These are phyloP conservation scores for Vidua chalybeata DNA, from an alignment of 2,113 vertebrate species.

Conservation along the genomic window DNA sequence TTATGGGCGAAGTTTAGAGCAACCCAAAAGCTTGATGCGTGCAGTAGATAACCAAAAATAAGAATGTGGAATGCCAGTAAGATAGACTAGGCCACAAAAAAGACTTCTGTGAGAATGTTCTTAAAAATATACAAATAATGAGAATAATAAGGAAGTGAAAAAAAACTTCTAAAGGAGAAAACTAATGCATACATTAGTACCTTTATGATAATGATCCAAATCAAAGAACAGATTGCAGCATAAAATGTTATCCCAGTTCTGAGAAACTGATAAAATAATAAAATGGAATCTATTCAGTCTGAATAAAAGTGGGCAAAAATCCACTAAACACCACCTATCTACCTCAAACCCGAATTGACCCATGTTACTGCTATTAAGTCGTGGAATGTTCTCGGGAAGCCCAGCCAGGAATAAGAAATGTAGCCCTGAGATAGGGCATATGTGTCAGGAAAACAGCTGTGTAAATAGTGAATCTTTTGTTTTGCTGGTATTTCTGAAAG, in stretches of 20 bases:
- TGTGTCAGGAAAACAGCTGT: slow-evolving; percentile 46
- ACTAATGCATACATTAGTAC: not conserved
- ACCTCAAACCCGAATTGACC: slow-evolving; percentile 3
- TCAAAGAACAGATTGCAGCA: not conserved
- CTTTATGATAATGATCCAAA: not conserved
- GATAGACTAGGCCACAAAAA: not conserved
- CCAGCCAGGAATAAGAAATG: slow-evolving; percentile 56
- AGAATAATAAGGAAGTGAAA: not conserved
- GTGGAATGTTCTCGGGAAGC: slow-evolving; percentile 31
- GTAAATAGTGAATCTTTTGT: slow-evolving; percentile 42
- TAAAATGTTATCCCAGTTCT: not conserved
- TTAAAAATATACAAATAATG: not conserved
- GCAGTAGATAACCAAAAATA: not conserved
- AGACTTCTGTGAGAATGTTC: not conserved
- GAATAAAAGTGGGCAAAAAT: not conserved
- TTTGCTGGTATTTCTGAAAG: slow-evolving; percentile 1
- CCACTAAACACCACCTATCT: not conserved
- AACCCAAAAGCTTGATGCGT: not conserved
- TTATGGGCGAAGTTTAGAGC: not conserved
- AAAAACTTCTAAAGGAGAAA: not conserved
- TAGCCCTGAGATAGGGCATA: not conserved
- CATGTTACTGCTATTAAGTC: slow-evolving; percentile 17
- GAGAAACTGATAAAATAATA: not conserved
- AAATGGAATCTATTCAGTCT: not conserved
- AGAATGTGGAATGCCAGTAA: not conserved